Evolutionary conservation across 2,797 vertebrate genomes (phyloP).

Genomic region (Knipowitschia caucasica): DNA sequence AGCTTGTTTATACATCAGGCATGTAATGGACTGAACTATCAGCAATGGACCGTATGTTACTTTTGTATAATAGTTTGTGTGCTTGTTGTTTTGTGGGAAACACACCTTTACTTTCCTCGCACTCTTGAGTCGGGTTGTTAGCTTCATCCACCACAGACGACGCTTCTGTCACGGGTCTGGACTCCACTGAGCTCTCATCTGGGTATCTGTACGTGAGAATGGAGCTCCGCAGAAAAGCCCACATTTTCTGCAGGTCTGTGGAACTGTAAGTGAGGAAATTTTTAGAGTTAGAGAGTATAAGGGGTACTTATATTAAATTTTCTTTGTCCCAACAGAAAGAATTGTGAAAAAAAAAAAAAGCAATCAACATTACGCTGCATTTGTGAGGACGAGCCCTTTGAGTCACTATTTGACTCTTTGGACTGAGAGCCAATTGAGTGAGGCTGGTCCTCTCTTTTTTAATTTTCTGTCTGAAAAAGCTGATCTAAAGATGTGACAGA

Average conservation of each 20-base stretch:
- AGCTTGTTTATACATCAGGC: no score
- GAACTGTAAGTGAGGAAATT: slow-evolving; percentile 60
- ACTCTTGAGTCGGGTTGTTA: slow-evolving; percentile 46
- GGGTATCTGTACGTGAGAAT: slow-evolving; percentile 78
- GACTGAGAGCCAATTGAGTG: no score
- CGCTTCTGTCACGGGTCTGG: slow-evolving; percentile 27
- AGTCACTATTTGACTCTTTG: no score
- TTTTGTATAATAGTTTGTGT: slow-evolving; percentile 14
- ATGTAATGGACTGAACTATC: no score
- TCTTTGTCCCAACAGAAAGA: no score
- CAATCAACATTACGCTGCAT: no score
- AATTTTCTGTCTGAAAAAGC: no score
- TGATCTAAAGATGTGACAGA: no score
- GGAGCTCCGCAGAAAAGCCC: slow-evolving; percentile 80
- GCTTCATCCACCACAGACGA: slow-evolving; percentile 41
- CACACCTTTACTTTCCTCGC: slow-evolving; percentile 50
- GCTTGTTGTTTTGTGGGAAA: slow-evolving; percentile 1
- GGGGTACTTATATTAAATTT: no score
- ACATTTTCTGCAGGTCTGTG: slow-evolving; percentile 67
- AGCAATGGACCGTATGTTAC: slow-evolving; percentile 24
- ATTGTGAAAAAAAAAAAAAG: no score
- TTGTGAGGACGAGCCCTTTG: no score
- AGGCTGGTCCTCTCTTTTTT: no score
- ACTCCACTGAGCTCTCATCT: slow-evolving; percentile 54
- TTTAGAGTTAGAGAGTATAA: not conserved